Base-by-base conservation (phyloP, 2,797 vertebrate species). In the Poeciliopsis gracilis region DNA sequence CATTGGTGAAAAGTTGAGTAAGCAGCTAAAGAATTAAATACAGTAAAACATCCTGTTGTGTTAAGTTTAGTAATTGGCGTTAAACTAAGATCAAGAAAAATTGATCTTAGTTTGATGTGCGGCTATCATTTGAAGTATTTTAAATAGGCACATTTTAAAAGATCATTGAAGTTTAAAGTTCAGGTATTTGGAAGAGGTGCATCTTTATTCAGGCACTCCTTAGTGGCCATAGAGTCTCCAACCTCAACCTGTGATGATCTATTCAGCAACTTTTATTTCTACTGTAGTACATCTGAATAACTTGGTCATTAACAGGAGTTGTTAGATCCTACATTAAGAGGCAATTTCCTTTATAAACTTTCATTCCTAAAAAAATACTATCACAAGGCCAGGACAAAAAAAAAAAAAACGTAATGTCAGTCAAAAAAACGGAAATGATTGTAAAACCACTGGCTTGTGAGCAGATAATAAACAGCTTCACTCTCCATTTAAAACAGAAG, bases 401-500 rank as follows among this genome's bases (percentile, higher is more conserved):
- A 23, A 7, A 69, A 69, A 41, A 12, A 38, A 4, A 4, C 2
- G 10, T 66, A 36, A 67, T 4, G 4, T 67, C 41, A 12, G 41
- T 43, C n/a, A n/a, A 15, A 41, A 69, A 69, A 45, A 2, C 1
- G 12, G 66, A 69, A 69, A 69, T 45, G 7, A 45, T 43, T 72
- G 77, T 49, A 5, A 70, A 45, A 45, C 43, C 13, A 7, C 72
- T 53, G 12, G 45, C 57, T 59, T 63, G 3, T 18, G 33, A 77
- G 63, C 43, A 70, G 74, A 82, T 67, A 16, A 9, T 30, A 66
- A 33, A 71, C 74, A 38, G 72, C 75, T 80, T 66, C 18, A 41
- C 53, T 79, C 30, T 83, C 33, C 0, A 1, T 57, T 41, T 71
- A 85, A 85, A 88, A 81, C 67, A 77, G 81, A 88, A 85, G 83